Conservation (phyloP, 2,888 invertebrate species). For the Clanis bilineata region DNA sequence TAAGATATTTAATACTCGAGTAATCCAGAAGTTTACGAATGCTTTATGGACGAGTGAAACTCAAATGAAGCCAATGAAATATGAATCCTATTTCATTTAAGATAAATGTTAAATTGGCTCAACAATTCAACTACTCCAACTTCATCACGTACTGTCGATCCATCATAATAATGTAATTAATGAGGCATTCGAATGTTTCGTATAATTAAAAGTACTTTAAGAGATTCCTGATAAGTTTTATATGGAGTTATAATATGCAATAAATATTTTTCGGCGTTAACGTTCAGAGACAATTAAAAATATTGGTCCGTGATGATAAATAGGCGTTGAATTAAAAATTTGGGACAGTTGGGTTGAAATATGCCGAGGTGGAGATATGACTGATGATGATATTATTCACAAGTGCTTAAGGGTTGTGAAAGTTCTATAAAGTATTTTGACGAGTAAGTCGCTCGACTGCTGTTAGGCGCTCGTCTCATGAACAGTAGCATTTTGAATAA, state of each 20-base stretch:
- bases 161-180: slow-evolving; percentile 30
- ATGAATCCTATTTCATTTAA: neutral
- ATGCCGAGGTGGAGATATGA: neutral
- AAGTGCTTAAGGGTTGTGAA: too few relatives aligned
- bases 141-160: neutral
- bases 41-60: neutral
- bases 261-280: slow-evolving; percentile 17
- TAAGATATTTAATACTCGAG: neutral
- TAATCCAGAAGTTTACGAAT: neutral
- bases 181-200: slow-evolving; percentile 28
- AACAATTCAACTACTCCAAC: neutral
- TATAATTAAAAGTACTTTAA: slow-evolving; percentile 32
- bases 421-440: too few relatives aligned
- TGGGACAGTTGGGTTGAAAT: neutral
- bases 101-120: neutral
- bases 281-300: slow-evolving; percentile 8
- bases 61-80: neutral
- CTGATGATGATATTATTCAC: too few relatives aligned
- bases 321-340: neutral
- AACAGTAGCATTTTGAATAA: too few relatives aligned
- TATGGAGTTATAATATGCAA: slow-evolving; percentile 16
- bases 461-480: too few relatives aligned
- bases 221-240: slow-evolving; percentile 25
- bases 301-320: neutral
- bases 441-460: too few relatives aligned